phyloP scores from a whole-genome alignment of 2,888 invertebrate species.

The Vanessa cardui region DNA sequence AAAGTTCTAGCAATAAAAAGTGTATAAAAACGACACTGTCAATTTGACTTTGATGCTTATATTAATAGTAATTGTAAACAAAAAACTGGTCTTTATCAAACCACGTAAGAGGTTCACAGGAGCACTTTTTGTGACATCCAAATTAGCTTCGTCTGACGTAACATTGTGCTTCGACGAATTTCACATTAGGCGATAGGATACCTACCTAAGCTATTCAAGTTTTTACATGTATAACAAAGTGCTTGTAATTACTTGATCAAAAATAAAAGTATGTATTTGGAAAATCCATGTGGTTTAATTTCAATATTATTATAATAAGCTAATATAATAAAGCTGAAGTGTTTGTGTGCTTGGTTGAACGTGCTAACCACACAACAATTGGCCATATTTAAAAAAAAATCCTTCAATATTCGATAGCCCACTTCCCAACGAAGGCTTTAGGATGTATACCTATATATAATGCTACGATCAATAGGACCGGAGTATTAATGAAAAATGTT shows the following conservation, averaged over 20 bases:
- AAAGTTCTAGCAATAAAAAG: too few species aligned
- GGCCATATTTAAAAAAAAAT: too few species aligned
- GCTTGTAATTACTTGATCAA: slow-evolving; percentile 4
- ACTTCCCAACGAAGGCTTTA: too few species aligned
- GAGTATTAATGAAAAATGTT: too few species aligned
- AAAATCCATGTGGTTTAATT: not conserved
- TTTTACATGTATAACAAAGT: slow-evolving; percentile 2
- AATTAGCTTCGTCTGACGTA: slow-evolving; percentile 15
- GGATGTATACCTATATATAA: too few species aligned
- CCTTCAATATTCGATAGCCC: too few species aligned
- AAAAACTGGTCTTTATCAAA: slow-evolving; percentile 7
- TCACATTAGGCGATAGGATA: slow-evolving; percentile 15
- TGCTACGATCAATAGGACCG: too few species aligned
- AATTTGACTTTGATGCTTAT: not conserved
- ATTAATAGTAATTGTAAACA: not conserved
- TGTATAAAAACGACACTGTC: not conserved
- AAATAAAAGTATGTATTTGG: slow-evolving; percentile 1
- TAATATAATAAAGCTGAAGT: too few species aligned
- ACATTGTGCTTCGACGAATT: slow-evolving; percentile 19
- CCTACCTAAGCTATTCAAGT: slow-evolving; percentile 9
- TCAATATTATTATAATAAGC: not conserved
- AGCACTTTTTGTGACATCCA: slow-evolving; percentile 22
- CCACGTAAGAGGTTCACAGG: slow-evolving; percentile 10
- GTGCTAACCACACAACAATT: too few species aligned
- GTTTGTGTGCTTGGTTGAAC: too few species aligned